Evolutionary conservation across 2,797 vertebrate genomes (phyloP), one percentile per base, ranked within the genome.

Genomic region (Lates japonicus): DNA sequence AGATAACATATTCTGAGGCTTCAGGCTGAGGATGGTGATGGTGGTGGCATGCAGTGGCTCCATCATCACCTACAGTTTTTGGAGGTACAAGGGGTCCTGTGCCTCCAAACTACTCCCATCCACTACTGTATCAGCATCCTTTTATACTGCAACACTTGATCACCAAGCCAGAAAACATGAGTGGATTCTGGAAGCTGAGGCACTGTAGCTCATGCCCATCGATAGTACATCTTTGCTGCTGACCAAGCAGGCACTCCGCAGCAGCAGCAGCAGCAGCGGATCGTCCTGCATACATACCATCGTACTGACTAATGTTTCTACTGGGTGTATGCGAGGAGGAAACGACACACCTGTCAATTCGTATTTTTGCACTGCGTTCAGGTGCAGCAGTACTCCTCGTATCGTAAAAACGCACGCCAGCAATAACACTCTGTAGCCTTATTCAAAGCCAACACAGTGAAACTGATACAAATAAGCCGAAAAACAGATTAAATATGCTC

Each of bases 171-270:
- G 64, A 74, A 63, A 82, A 79, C 61, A 72, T 58, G 57, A 86
- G 79, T 76, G 83, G 69, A 79, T 83, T 82, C 10, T 78, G 68
- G 80, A 81, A 74, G 80, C 84, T 74, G 77, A 12, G n/a, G 61
- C 74, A 76, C 65, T 80, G 84, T n/a, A 77, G 70, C 85, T 74
- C 76, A 66, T 54, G 62, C 55, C 70, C 87, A 90, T 83, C 85
- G 76, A 85, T 85, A 22, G 68, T 87, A 77, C 85, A 82, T 84
- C 70, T 79, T 33, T 82, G 84, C 80, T 90, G 93, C 91, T 94
- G 94, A 93, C 80, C 88, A 81, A 88, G 90, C 91, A 91, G 75
- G 52, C 70, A 74, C 80, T 86, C 85, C 84, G 89, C 93, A 83
- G 89, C 90, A 70, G 76, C 73, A 69, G 81, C 68, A 55, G 72